These are phyloP conservation scores for Protobothrops flavoviridis DNA, from an alignment of 2,113 vertebrate genomes.

Conservation along the genomic window DNA sequence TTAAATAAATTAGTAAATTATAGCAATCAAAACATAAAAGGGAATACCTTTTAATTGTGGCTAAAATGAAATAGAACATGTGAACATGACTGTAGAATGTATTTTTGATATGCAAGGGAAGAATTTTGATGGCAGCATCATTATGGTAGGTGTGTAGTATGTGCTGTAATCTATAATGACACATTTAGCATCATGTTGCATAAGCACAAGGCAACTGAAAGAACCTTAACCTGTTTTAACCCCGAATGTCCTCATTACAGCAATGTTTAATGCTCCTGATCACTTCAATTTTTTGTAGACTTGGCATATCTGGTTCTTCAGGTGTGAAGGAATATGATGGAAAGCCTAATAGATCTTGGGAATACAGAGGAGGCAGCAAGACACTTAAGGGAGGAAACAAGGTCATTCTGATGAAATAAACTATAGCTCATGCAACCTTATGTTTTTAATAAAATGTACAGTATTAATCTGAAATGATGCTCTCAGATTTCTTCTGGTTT, in stretches of 20 bases:
- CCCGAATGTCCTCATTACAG: rapidly evolving
- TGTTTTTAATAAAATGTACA: neutral
- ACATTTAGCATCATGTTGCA: neutral
- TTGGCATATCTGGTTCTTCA: neutral
- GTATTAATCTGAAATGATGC: neutral
- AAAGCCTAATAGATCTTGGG: neutral
- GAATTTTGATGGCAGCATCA: neutral
- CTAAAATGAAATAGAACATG: neutral
- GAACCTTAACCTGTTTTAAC: constrained; percentile 6
- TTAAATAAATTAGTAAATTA: neutral
- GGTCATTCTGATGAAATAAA: neutral
- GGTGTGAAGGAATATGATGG: neutral
- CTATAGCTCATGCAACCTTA: neutral
- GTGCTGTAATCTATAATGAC: constrained; percentile 15
- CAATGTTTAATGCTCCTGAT: neutral
- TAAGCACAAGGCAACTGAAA: neutral
- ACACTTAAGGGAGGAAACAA: neutral
- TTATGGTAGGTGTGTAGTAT: neutral
- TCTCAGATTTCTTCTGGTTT: neutral
- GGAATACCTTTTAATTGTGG: neutral
- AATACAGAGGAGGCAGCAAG: neutral
- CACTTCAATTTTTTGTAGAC: neutral
- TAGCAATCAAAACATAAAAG: neutral
- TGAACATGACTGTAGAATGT: neutral
- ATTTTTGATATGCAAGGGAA: neutral